These are phyloP conservation scores for Mantis religiosa DNA, from an alignment of 2,888 invertebrate species.

Conservation along the genomic window DNA sequence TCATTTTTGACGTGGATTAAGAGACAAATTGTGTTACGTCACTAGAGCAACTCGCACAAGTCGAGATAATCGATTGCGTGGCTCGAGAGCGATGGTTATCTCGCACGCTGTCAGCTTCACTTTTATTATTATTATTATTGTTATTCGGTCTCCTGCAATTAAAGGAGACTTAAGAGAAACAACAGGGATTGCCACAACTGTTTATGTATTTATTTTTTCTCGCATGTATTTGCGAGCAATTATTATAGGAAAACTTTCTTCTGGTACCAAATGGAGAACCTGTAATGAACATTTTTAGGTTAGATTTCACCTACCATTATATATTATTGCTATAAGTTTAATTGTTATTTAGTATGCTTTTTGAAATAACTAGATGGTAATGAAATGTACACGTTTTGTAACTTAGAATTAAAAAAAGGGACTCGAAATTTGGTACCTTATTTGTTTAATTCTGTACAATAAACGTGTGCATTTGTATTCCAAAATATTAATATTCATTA, in stretches of 20 bases:
- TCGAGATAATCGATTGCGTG: background rate
- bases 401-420: no score
- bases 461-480: no score
- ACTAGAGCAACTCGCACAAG: background rate
- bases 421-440: no score
- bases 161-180: background rate
- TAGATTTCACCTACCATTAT: no score
- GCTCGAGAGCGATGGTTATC: background rate
- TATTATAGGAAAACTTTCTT: background rate
- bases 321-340: no score
- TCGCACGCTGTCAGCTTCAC: background rate
- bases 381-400: no score
- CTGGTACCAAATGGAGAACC: no score
- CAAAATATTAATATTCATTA: no score
- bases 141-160: background rate
- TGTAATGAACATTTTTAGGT: no score
- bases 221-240: background rate
- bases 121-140: background rate
- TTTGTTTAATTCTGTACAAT: no score
- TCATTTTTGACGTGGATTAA: background rate
- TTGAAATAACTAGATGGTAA: no score
- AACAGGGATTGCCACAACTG: background rate
- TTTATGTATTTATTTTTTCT: background rate
- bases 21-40: background rate
- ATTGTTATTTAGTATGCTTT: no score